phyloP scores from a whole-genome alignment of 2,888 invertebrate species.

The Caenorhabditis wallacei region DNA sequence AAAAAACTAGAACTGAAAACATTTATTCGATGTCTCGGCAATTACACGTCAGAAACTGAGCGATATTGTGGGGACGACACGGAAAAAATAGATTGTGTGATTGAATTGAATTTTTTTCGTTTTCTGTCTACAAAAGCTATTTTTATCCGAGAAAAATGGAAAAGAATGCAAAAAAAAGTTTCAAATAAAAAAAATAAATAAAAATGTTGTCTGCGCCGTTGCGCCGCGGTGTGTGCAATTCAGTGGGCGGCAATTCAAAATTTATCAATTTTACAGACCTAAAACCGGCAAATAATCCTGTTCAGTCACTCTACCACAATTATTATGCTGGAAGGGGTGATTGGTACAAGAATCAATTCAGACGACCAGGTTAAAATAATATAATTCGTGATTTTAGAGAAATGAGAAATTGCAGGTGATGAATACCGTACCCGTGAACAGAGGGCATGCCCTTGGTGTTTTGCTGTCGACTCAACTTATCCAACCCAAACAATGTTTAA shows the following conservation, averaged over 20 bases:
- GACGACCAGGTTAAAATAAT: conserved; percentile 53
- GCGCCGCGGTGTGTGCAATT: conserved; percentile 10
- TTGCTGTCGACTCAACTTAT: conserved; percentile 69
- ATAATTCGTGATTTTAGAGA: background rate
- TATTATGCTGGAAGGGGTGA: conserved; percentile 69
- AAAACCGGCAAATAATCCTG: conserved; percentile 55
- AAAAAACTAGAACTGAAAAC: conserved; percentile 5
- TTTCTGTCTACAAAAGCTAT: background rate
- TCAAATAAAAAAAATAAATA: conserved; percentile 10
- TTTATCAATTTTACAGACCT: conserved; percentile 46
- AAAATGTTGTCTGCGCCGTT: conserved; percentile 17
- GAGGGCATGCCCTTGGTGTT: conserved; percentile 78
- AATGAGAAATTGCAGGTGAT: conserved; percentile 65
- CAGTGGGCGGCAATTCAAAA: conserved; percentile 22
- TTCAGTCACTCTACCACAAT: conserved; percentile 66
- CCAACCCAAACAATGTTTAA: conserved; percentile 64
- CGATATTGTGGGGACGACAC: background rate
- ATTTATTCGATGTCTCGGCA: background rate
- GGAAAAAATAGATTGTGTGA: background rate
- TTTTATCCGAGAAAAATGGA: background rate
- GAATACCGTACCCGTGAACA: conserved; percentile 73
- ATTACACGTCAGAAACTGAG: background rate
- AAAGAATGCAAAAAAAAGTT: background rate
- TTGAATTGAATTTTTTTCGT: background rate
- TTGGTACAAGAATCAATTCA: conserved; percentile 70